Percentiles rank a stretch among this genome's conserved stretches.
phyloP scores from a whole-genome alignment of 2,113 vertebrate genomes.

The Scolopax mira region DNA sequence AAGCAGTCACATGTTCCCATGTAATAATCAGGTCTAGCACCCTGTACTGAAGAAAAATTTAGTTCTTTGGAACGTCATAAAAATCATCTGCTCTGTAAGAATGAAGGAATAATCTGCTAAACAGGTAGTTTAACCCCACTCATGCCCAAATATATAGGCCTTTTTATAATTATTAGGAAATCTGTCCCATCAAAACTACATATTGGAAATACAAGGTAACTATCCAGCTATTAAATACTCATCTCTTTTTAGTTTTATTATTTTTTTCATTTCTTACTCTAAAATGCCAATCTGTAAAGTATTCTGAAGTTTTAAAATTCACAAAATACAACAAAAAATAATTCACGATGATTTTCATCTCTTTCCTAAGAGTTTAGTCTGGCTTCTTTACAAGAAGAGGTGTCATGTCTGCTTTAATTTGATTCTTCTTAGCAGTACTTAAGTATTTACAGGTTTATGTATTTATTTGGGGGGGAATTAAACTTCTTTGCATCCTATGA shows the following conservation, averaged over 20 bases:
- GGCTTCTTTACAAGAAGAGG: neutral
- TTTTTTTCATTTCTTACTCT: no score
- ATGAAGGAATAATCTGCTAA: neutral
- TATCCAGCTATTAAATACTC: neutral
- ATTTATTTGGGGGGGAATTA: neutral
- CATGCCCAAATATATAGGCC: neutral
- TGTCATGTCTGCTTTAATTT: neutral
- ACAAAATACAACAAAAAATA: neutral
- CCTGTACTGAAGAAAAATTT: neutral
- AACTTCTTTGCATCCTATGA: neutral
- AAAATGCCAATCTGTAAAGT: neutral
- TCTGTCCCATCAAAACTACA: neutral
- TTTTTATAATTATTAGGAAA: neutral
- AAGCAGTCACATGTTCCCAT: rapidly evolving
- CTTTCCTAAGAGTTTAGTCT: neutral
- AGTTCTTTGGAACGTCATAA: neutral
- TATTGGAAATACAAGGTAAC: neutral
- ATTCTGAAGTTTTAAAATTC: neutral
- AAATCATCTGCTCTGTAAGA: neutral
- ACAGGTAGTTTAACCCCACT: neutral
- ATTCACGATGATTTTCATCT: neutral
- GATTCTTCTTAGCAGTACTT: neutral
- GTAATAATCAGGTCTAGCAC: neutral
- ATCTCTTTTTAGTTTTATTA: neutral
- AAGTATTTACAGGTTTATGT: neutral